Evolutionary conservation across 2,888 invertebrate genomes (phyloP), one percentile per base, ranked within the genome.

Genomic region (Pachliopta kotzebuea): DNA sequence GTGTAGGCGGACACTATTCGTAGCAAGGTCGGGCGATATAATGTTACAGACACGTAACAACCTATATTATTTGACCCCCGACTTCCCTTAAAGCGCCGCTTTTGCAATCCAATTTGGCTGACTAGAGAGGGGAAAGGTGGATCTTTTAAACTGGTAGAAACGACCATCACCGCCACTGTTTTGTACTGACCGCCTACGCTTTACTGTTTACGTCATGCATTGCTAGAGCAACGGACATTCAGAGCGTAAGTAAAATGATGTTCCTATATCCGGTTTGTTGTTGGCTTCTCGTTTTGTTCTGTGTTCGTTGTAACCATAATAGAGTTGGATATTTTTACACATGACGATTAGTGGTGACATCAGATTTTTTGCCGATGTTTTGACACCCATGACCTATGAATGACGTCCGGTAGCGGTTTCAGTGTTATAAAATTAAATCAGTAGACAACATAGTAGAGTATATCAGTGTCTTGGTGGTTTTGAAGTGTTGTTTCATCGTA

Each of bases 1-100:
- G 74, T 81, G 90, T 90, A 80, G 90, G 90, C 87, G 88, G 82
- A 72, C 78, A 81, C 90, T 91, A 91, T 91, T 91, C 87, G 79
- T 74, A 83, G 89, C 90, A 90, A 90, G 90, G 90, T 85, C 88
- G 81, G 66, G 73, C 81, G 83, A 90, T 89, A 90, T 90, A 89
- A 86, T 88, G 83, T 90, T 90, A 86, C 90, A 88, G 74, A 76
- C 67, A 71, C 73, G 70, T 70, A 71, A 74, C 85, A 81, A 81
- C 70, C 71, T 65, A 66, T 67, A 67, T 68, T 67, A 68, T 64
- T 65, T 69, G 74, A 72, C 62, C 73, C 69, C 67, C 68, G 65
- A 56, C 69, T 62, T 70, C 63, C 68, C 67, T 24, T 37, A 56
- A 62, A 60, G 57, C 61, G 72, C 67, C 64, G 70, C 60, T 53